These are phyloP conservation scores for Lasioglossum malachurum DNA, from an alignment of 2,888 invertebrate species.

Conservation along the genomic window DNA sequence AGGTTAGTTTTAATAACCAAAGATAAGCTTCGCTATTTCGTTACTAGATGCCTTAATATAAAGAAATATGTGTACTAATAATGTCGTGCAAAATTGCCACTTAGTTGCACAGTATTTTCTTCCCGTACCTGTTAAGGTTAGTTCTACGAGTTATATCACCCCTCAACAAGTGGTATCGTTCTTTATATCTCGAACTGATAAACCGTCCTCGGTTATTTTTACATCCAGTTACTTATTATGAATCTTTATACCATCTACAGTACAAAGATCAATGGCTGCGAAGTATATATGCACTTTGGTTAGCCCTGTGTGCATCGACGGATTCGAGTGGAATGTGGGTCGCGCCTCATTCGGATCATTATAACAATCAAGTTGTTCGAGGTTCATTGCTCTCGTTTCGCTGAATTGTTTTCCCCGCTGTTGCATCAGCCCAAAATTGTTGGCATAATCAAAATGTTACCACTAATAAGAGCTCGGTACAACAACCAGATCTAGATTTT, in stretches of 20 bases:
- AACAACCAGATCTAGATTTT: neutral
- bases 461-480: rapidly evolving
- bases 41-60: neutral
- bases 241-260: neutral
- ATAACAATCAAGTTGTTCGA: conserved; percentile 55
- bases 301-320: conserved; percentile 15
- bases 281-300: conserved; percentile 3
- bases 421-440: neutral
- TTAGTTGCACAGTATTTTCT: neutral
- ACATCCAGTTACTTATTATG: neutral
- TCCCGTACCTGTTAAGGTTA: neutral
- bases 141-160: neutral
- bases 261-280: neutral
- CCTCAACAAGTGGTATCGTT: conserved; percentile 13
- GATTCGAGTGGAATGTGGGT: conserved; percentile 59
- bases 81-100: neutral
- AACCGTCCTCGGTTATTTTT: neutral
- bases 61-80: too few relatives aligned
- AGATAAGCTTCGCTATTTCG: neutral
- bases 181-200: conserved; percentile 9
- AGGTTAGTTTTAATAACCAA: neutral
- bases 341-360: conserved; percentile 66
- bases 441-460: neutral
- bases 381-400: conserved; percentile 52
- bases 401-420: conserved; percentile 23